Conservation (phyloP, 2,113 vertebrate species). For the Ariopsis seemanni region DNA sequence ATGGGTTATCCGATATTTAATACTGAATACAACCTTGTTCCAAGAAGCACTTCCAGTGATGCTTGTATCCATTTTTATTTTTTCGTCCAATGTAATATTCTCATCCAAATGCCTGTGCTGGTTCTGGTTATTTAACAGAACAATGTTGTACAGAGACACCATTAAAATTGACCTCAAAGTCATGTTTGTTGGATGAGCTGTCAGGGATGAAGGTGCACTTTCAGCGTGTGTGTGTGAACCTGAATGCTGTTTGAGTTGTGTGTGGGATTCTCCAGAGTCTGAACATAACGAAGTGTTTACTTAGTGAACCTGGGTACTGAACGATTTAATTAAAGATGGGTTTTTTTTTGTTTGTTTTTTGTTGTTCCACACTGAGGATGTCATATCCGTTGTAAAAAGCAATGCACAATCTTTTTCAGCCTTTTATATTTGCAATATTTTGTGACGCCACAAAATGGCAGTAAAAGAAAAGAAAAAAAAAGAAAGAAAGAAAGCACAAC, state of each 20-base stretch:
- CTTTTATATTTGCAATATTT: too few species aligned
- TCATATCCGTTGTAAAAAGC: neutral
- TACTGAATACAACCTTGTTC: too few species aligned
- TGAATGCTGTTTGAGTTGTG: neutral
- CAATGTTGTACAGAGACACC: neutral
- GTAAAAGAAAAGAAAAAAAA: too few species aligned
- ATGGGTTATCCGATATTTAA: too few species aligned
- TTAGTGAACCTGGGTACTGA: neutral
- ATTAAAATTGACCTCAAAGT: neutral
- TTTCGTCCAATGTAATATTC: neutral
- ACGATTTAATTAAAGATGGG: neutral
- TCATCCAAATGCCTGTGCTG: neutral
- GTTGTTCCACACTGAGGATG: neutral
- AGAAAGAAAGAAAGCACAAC: too few species aligned
- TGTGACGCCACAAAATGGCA: too few species aligned
- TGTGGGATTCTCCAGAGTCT: neutral
- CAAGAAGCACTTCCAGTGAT: neutral
- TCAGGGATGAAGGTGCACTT: neutral
- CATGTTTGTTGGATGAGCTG: neutral
- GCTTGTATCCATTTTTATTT: neutral
- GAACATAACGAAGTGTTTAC: neutral
- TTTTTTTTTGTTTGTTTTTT: too few species aligned
- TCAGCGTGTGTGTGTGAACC: neutral
- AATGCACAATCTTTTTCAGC: too few species aligned
- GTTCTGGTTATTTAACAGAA: neutral